Base-by-base conservation (phyloP, 2,113 vertebrate genomes). In the Gambusia affinis region DNA sequence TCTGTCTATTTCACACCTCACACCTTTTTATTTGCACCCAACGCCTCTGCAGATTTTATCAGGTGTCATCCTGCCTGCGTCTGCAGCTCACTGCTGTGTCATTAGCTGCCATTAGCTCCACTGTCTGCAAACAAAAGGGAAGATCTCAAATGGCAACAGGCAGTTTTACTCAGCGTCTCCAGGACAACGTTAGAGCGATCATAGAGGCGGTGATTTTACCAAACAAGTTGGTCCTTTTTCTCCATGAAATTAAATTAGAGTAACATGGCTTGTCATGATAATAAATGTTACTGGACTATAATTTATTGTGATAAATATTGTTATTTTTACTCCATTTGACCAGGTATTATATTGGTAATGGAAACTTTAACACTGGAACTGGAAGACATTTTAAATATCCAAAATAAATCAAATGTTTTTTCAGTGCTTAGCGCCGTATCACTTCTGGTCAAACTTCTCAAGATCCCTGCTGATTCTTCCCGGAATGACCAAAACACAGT, bases 41-140 rank as follows among this genome's bases (percentile, higher is more conserved):
- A 66, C 82, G 57, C 70, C 60, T 30, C 62, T 73, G 75, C 68
- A 61, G 14, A 83, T 86, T 72, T 67, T 12, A 87, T 76, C 10
- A 12, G 73, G 22, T 76, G 87, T 84, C 82, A 77, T 73, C 51
- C 65, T 11, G n/a, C 12, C 72, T 24, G 4, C 57, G 61, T 73
- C 64, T 64, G 44, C 60, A 33, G 62, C 42, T 70, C 60, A 73
- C 67, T 65, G 67, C 68, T 57, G 28, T 68, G 65, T 88, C 73
- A 84, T 89, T 87, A 89, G 70, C 74, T 37, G 44, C 28, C 60
- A 80, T 88, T 78, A 78, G 64, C 70, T 60, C 12, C 29, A 12
- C 62, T 85, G 75, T 79, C 74, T 51, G 44, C 68, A 83, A 81
- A 69, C 67, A 80, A 54, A 74, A 75, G 65, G 30, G 62, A 54